These are phyloP conservation scores for Paramuricea clavata DNA, from an alignment of 92 coral and sea anemone genomes.

Conservation along the genomic window DNA sequence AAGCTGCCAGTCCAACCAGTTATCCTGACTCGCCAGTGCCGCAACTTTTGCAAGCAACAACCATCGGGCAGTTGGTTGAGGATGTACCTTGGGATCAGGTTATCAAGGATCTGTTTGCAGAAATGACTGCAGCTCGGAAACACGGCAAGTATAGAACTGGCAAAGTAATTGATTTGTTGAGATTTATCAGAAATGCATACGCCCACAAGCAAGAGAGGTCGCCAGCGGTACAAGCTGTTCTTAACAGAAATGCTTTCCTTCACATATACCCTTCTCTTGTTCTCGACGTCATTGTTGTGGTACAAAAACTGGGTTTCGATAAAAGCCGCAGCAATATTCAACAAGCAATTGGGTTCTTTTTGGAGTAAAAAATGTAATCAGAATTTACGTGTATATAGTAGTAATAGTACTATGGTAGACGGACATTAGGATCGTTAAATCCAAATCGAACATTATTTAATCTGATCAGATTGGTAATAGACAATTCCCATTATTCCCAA, in stretches of 20 bases:
- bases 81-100: too few relatives aligned
- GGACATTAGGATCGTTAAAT: too few relatives aligned
- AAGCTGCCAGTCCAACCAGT: conserved; percentile 47
- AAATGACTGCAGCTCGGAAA: conserved; percentile 36
- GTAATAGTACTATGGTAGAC: too few relatives aligned
- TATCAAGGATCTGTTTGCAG: conserved; percentile 12
- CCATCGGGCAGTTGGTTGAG: conserved; percentile 23
- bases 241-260: conserved; percentile 40
- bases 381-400: too few relatives aligned
- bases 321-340: conserved; percentile 29
- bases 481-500: too few relatives aligned
- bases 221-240: background rate
- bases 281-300: conserved; percentile 65
- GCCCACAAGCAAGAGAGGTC: conserved; percentile 73
- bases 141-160: conserved; percentile 34
- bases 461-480: too few relatives aligned
- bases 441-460: too few relatives aligned
- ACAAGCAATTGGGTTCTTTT: too few relatives aligned
- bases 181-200: conserved; percentile 74
- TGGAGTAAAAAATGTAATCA: too few relatives aligned
- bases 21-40: background rate
- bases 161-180: conserved; percentile 55
- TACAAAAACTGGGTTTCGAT: too few relatives aligned
- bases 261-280: conserved; percentile 60
- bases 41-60: conserved; percentile 5